Evolutionary conservation across 2,113 vertebrate genomes (phyloP).

Genomic region (Bos taurus): DNA sequence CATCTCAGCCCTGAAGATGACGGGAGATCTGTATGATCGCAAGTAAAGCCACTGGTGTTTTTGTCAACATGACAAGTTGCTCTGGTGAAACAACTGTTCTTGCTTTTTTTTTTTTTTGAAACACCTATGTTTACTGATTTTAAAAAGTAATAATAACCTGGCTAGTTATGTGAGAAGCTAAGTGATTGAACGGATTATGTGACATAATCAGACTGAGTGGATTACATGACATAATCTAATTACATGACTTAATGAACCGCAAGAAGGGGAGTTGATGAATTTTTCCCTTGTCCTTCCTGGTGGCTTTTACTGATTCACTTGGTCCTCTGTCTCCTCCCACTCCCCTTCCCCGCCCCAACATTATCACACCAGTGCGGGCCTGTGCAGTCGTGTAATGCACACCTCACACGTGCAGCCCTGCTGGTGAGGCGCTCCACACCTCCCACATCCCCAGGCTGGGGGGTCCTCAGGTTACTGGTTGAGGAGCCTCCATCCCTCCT

Average conservation of each 20-base stretch:
- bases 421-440: background rate
- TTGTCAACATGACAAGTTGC: background rate
- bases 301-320: background rate
- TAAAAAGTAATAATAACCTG: background rate
- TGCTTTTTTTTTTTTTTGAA: background rate
- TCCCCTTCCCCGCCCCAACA: accelerated
- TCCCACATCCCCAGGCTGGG: accelerated
- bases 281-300: background rate
- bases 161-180: background rate
- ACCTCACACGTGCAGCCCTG: background rate
- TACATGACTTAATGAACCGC: accelerated
- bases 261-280: background rate
- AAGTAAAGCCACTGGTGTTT: background rate
- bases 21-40: background rate
- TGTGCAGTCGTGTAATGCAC: background rate
- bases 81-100: background rate
- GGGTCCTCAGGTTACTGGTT: background rate
- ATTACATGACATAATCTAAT: accelerated
- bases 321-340: background rate
- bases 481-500: background rate
- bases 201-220: accelerated
- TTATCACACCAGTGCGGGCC: too few relatives aligned
- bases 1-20: background rate
- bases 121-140: background rate
- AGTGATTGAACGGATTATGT: accelerated